A percentile compares a stretch with the other conserved stretches of the same genome.
Conservation (phyloP, 2,888 invertebrate genomes). For the Hyles lineata region DNA sequence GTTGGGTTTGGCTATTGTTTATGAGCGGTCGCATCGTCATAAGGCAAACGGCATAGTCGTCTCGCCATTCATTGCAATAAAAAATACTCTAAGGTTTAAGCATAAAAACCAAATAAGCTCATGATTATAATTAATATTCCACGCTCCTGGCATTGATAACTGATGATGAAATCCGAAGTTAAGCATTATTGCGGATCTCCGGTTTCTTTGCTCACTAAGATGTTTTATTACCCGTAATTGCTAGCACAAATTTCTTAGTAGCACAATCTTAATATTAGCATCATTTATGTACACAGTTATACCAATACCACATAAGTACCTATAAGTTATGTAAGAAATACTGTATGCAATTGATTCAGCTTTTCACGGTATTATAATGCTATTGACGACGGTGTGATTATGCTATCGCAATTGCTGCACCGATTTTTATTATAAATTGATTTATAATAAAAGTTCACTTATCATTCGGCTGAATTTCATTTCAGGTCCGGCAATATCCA, state of each 20-base stretch:
- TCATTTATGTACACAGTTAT: slow-evolving; percentile 24
- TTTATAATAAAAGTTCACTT: too few species aligned
- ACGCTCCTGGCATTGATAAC: slow-evolving; percentile 44
- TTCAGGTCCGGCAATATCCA: too few species aligned
- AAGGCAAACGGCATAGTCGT: too few species aligned
- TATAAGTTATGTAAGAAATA: neutral
- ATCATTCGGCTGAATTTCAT: too few species aligned
- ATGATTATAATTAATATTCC: slow-evolving; percentile 3
- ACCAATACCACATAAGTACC: neutral
- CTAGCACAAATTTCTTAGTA: slow-evolving; percentile 16
- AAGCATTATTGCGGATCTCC: slow-evolving; percentile 29
- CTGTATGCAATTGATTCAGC: neutral
- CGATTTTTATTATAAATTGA: too few species aligned
- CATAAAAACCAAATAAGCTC: neutral
- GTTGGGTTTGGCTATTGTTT: too few species aligned
- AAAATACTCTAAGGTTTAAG: neutral
- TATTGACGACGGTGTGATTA: too few species aligned
- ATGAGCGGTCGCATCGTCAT: too few species aligned
- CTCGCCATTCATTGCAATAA: too few species aligned
- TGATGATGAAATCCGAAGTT: slow-evolving; percentile 37
- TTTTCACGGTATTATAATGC: too few species aligned
- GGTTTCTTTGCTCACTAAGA: slow-evolving; percentile 17
- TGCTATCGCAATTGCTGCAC: too few species aligned
- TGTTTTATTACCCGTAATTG: slow-evolving; percentile 25
- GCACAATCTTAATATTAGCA: neutral